Evolutionary conservation across 2,797 vertebrate genomes (phyloP), one percentile per base, ranked within the genome.

Genomic region (Acrocephalus scirpaceus): DNA sequence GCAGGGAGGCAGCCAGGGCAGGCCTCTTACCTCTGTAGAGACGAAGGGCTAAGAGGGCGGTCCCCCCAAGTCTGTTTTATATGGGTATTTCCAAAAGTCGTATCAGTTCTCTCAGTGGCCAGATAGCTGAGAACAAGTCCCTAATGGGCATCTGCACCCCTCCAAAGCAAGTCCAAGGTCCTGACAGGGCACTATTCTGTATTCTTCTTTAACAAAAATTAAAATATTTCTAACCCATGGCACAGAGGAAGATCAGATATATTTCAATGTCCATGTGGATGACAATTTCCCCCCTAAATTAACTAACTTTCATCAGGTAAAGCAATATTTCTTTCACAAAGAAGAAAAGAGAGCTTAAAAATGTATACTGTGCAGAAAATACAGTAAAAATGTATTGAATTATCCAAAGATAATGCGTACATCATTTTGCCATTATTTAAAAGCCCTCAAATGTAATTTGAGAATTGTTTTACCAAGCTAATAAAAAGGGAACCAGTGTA

Each of bases 391-490:
- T 32, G 10, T 84, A 77, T 27, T 75, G 64, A 92, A 79, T 25
- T 42, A 36, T 57, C 32, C 45, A 65, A 92, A 89, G 64, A 88
- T 51, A 44, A 47, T 62, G 42, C 17, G n/a, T 50, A 54, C 88
- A 87, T 38, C 71, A 82, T 54, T 84, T 15, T 56, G 19, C 14
- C 21, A 58, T 44, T 44, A 78, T 93, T 92, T 95, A 67, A 88
- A 93, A 86, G 57, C n/a, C 50, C 30, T 79, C 44, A 86, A 88
- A 95, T 61, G 42, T 72, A 77, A 90, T 92, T 71, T 83, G 84
- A 74, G 90, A 88, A 93, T 69, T 77, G 36, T 57, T 93, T 95
- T 82, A 69, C 40, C 2, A 8, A 85, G 75, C 64, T 94, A 74
- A 85, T 77, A 81, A 89, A 96, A 88, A 88, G 66, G 53, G 21